Evolutionary conservation across 1,140 invertebrate species (phyloP).

Genomic region (Euwallacea fornicatus): DNA sequence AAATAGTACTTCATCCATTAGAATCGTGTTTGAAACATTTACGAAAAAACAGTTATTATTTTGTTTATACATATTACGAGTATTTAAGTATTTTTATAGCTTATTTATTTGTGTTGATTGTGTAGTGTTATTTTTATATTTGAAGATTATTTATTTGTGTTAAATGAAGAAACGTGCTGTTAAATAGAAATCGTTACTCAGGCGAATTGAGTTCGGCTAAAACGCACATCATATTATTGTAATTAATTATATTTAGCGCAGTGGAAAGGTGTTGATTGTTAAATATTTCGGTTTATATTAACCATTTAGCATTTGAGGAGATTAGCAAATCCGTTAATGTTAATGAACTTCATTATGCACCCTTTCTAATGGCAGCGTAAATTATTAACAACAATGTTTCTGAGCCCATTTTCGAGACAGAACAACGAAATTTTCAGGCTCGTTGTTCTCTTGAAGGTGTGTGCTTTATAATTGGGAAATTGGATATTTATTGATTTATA

Average conservation of each 20-base stretch:
- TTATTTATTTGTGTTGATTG: background rate
- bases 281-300: slow-evolving; percentile 1
- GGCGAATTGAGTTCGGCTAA: slow-evolving; percentile 1
- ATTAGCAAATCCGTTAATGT: background rate
- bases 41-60: background rate
- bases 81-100: slow-evolving; percentile 1
- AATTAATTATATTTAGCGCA: background rate
- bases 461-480: too few species aligned
- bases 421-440: too few species aligned
- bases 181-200: background rate
- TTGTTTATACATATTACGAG: background rate
- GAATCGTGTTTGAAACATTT: too few species aligned
- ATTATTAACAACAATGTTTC: background rate
- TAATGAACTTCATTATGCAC: background rate
- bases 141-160: slow-evolving; percentile 1
- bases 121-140: background rate
- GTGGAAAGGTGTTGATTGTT: background rate
- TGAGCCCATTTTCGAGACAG: background rate
- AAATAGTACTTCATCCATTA: too few species aligned
- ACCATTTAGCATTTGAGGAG: background rate
- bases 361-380: background rate
- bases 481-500: too few species aligned
- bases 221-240: slow-evolving; percentile 2
- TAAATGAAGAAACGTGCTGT: background rate
- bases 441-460: too few species aligned